Evolutionary conservation across 2,797 vertebrate species (phyloP), one percentile per base, ranked within the genome.

Genomic region (Pseudomugil tenellus): DNA sequence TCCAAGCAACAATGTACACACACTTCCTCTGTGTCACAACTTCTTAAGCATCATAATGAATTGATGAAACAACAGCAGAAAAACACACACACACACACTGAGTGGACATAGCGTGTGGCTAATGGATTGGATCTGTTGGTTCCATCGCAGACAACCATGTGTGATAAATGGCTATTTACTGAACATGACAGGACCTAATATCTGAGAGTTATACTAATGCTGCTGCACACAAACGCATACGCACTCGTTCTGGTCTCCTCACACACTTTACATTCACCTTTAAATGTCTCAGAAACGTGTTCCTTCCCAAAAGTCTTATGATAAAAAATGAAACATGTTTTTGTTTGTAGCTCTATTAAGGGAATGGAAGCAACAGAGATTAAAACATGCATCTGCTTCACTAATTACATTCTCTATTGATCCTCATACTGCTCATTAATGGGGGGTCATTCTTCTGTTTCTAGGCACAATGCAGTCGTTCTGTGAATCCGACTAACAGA

Each of bases 101-200:
- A 80, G 82, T 76, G 84, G 81, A 80, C 79, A 79, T 64, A 67
- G 65, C 23, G 41, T 84, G 81, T 73, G 68, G 81, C 78, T 92
- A 92, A 91, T 92, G 89, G 83, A 91, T 89, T 92, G 85, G 79
- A 89, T 90, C 80, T 80, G 84, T 62, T 76, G 52, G 66, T 85
- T 58, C 72, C 78, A 83, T 88, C 78, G 68, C 72, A 67, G 60
- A 43, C 77, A 81, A 78, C 59, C 54, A 67, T 59, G 51, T 3
- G 67, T 93, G 91, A 94, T 91, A 82, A 92, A 94, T 93, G 85
- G 77, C 77, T 91, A 87, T 91, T 93, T 92, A 91, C 86, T 3
- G 65, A 87, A 90, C 89, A 90, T 91, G 91, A 92, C 91, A 90
- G 83, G 65, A 32, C 63, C 72, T 86, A 88, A 91, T 89, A 86